Evolutionary conservation across 2,888 invertebrate species (phyloP), one percentile per base, ranked within the genome.

Genomic region (Protodeltote pygarga): DNA sequence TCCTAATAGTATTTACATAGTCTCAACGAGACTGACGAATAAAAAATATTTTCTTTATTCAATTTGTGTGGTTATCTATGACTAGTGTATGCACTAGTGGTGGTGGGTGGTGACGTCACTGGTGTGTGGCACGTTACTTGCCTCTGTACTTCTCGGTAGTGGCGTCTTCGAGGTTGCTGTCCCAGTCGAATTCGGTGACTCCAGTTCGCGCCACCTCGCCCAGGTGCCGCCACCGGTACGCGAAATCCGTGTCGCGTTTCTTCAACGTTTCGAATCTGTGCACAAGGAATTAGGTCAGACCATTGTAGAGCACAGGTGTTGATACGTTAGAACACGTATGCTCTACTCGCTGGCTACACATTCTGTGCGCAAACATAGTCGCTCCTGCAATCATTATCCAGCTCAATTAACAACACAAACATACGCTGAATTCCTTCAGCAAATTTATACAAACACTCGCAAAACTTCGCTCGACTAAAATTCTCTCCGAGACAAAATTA

Each of bases 111-210:
- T 57, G 62, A 51, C 39, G 58, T 44, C 45, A 23, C 38, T 27
- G 29, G 17, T 15, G 38, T 13, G 29, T 8, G 37, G 37, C 49
- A 19, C 14, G 32, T 74, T 86, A 89, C 85, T 89, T 89, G 81
- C 90, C 89, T 73, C 85, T 74, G 52, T 87, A 79, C 68, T 87
- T 89, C 62, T 92, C 92, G 20, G 92, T 92, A 62, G 92, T 91
- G 40, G 94, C 94, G 77, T 96, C 96, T 72, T 96, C 96, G 50
- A 95, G 93, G 74, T 96, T 94, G 85, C 95, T 95, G 84, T 96
- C 96, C 97, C 97, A 97, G 85, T 97, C 97, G 87, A 97, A 97
- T 81, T 97, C 97, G 41, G 96, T 96, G 65, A 95, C 95, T 55
- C 95, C 96, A 74, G 93, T 94, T 69, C 95, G 94, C 35, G 95